Conservation (phyloP, 2,113 vertebrate species). For the Nycticorax nycticorax region DNA sequence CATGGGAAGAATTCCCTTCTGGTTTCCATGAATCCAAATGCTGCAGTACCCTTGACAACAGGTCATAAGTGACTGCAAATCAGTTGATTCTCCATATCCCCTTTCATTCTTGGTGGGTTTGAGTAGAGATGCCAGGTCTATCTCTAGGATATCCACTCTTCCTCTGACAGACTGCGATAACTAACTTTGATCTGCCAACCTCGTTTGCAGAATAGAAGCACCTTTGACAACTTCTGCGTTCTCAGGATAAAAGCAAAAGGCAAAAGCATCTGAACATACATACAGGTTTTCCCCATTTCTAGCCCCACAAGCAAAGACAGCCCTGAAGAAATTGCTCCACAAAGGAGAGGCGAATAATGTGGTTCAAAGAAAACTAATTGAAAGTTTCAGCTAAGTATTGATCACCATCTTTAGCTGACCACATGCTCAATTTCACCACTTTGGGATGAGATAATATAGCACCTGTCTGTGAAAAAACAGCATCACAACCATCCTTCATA, state of each 20-base stretch:
- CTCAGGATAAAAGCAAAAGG: not conserved
- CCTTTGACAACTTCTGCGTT: not conserved
- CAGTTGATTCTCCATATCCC: not conserved
- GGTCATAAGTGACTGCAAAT: not conserved
- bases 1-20: not conserved
- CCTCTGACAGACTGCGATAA: not conserved
- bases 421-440: not conserved
- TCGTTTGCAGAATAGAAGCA: not conserved
- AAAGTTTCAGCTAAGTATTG: not conserved
- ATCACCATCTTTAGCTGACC: not conserved
- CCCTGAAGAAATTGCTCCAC: not conserved
- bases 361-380: not conserved
- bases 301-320: rapidly evolving
- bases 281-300: not conserved
- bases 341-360: not conserved
- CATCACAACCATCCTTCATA: not conserved
- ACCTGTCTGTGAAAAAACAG: not conserved
- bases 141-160: not conserved
- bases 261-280: not conserved
- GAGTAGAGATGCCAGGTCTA: not conserved
- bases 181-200: not conserved
- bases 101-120: not conserved
- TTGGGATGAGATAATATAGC: not conserved
- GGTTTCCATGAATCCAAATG: not conserved
- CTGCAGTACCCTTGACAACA: not conserved